Base-by-base conservation (phyloP, 2,113 vertebrate genomes). In the Boleophthalmus pectinirostris region DNA sequence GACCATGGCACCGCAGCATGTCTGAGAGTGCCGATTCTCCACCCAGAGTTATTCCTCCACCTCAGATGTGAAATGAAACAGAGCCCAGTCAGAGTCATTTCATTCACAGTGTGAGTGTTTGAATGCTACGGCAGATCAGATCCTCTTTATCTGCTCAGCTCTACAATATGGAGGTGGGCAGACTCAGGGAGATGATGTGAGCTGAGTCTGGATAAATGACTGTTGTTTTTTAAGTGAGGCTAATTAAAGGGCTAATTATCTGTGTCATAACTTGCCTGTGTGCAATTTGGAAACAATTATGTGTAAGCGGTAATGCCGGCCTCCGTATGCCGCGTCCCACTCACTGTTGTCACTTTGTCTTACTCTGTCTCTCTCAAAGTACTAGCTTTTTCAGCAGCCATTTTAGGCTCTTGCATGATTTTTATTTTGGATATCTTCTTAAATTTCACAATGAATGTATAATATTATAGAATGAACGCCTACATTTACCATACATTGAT, bases 301-400 rank as follows among this genome's bases (percentile, higher is more conserved):
- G 72, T 68, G 74, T 53, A 68, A 76, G 72, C 51, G 35, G 75
- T 68, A 72, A 46, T 20, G 63, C 71, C 70, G 21, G 61, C 69
- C 67, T 51, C 35, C 57, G 45, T 75, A 71, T 73, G 80, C 38
- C 76, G 38, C 72, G 64, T 18, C 68, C 58, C 79, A 43, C 71
- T 67, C 82, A 66, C 61, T 68, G 20, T 56, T 47, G 14, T 71
- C 29, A 45, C 71, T 68, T 64, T 65, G 11, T 68, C 33, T 58
- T 49, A 20, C 72, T 25, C 23, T 25, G 24, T 54, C 25, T 57
- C 9, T 75, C 74, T 13, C 69, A 98, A 97, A 99, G 80, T 99
- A 97, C 92, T 98, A 97, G 86, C 98, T 99, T 89, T 98, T 97
- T 1, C 97, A 0, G 97, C 96, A 0, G 97, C 97, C 88, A 98